Percentiles rank a stretch among this genome's conserved stretches.
phyloP scores from a whole-genome alignment of 2,797 vertebrate genomes.

The Melanotaenia maccullochi region DNA sequence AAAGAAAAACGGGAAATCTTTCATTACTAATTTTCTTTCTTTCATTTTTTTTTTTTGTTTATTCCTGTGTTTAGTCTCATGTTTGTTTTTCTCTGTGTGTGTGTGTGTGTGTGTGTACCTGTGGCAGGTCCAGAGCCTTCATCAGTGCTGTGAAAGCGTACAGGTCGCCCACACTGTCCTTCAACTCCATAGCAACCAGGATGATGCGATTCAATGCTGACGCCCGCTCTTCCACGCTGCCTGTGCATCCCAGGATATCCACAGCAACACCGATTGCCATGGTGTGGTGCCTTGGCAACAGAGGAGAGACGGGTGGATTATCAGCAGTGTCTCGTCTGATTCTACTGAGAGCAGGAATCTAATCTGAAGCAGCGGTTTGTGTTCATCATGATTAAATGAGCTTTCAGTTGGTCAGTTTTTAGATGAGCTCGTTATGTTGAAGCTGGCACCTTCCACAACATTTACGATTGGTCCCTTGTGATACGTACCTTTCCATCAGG shows the following conservation, averaged over 20 bases:
- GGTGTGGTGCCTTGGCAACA: slow-evolving; percentile 88
- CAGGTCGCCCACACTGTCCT: slow-evolving; percentile 93
- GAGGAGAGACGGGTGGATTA: background rate
- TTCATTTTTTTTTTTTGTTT: background rate
- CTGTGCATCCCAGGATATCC: slow-evolving; percentile 96
- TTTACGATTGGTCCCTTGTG: background rate
- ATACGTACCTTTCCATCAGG: slow-evolving; percentile 93
- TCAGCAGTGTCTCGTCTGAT: background rate
- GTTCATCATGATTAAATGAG: background rate
- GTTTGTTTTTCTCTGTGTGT: background rate
- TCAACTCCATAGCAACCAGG: slow-evolving; percentile 92
- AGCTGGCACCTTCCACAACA: background rate
- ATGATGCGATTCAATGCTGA: slow-evolving; percentile 93
- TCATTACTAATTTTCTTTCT: background rate
- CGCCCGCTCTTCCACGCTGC: slow-evolving; percentile 90
- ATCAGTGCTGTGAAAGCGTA: slow-evolving; percentile 96
- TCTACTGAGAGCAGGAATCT: background rate
- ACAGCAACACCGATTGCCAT: slow-evolving; percentile 97
- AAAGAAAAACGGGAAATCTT: background rate
- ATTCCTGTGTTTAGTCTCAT: background rate
- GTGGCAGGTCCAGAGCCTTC: slow-evolving; percentile 98
- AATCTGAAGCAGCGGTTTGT: background rate
- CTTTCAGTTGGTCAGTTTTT: background rate
- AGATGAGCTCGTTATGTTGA: background rate
- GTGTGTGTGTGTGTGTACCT: slow-evolving; percentile 79